A percentile compares a stretch with the other conserved stretches of the same genome.
phyloP scores from a whole-genome alignment of 2,888 invertebrate species.

The Euplexia lucipara region DNA sequence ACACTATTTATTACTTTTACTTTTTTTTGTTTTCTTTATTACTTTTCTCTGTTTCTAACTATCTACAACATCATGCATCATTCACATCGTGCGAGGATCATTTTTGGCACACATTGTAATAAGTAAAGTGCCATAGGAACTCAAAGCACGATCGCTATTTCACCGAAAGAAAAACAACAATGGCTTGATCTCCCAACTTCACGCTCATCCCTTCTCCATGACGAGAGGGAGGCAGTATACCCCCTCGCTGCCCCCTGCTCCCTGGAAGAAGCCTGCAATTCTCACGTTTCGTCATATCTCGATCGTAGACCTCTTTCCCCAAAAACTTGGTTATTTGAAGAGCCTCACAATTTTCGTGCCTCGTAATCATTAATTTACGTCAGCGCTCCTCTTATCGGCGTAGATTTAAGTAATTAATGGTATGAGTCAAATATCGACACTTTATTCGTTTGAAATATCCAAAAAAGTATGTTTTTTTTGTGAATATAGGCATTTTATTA shows the following conservation, averaged over 20 bases:
- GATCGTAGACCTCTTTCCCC: conserved; percentile 39
- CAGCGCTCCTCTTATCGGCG: conserved; percentile 7
- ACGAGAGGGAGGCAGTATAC: neutral
- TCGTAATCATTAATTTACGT: conserved; percentile 38
- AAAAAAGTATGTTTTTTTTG: neutral
- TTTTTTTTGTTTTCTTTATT: no score
- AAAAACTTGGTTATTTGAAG: conserved; percentile 47
- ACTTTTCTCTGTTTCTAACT: neutral
- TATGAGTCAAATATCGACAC: conserved; percentile 4
- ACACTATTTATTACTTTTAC: no score
- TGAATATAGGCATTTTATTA: no score
- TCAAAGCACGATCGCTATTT: conserved; percentile 4
- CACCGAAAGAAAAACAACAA: conserved; percentile 23
- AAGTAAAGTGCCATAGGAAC: neutral
- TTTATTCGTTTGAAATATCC: neutral
- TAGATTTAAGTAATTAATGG: conserved; percentile 28
- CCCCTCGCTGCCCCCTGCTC: neutral
- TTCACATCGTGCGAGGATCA: no score
- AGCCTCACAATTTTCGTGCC: conserved; percentile 12
- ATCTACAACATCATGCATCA: no score
- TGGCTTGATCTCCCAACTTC: conserved; percentile 22
- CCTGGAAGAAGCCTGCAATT: conserved; percentile 39
- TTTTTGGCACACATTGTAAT: neutral
- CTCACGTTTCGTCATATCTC: conserved; percentile 57
- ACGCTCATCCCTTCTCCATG: conserved; percentile 5